A percentile compares a stretch with the other conserved stretches of the same genome.
Evolutionary conservation across 2,797 vertebrate species (phyloP).

Genomic region (Rachycentron canadum): DNA sequence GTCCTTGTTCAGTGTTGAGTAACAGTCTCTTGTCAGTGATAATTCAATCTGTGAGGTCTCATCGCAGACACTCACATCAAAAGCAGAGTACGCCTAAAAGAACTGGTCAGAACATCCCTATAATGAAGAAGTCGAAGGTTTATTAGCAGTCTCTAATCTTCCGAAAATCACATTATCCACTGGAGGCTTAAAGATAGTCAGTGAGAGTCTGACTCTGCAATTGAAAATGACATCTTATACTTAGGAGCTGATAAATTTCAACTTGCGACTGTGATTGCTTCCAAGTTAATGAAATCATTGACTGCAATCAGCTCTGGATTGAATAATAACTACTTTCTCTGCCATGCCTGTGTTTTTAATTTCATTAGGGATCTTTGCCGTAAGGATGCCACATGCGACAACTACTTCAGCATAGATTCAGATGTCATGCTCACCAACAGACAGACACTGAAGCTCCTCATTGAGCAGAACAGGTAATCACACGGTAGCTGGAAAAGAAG

Average conservation of each 20-base stretch:
- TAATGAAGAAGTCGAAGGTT: conserved; percentile 59
- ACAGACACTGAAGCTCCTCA: conserved; percentile 92
- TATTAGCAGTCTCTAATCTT: conserved; percentile 73
- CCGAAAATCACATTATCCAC: conserved; percentile 52
- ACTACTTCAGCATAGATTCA: conserved; percentile 96
- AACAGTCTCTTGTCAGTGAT: conserved; percentile 49
- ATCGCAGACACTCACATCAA: conserved; percentile 41
- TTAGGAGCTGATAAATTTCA: conserved; percentile 49
- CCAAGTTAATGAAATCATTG: conserved; percentile 43
- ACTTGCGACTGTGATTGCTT: conserved; percentile 27
- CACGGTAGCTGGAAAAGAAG: conserved; percentile 14
- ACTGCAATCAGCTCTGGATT: conserved; percentile 42
- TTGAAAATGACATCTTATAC: conserved; percentile 53
- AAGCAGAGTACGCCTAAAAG: conserved; percentile 37
- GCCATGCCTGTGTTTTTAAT: conserved; percentile 35
- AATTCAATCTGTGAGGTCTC: conserved; percentile 29
- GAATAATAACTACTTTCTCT: conserved; percentile 44
- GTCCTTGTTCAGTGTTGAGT: conserved; percentile 33
- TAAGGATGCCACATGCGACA: conserved; percentile 89
- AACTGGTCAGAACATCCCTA: conserved; percentile 44
- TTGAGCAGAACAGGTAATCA: conserved; percentile 97
- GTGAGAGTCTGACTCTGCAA: conserved; percentile 41
- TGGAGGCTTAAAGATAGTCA: conserved; percentile 48
- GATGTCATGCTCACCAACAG: conserved; percentile 96
- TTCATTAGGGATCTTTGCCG: conserved; percentile 92